Percentiles rank a stretch among this genome's conserved stretches.
Evolutionary conservation across 1,140 invertebrate species (phyloP).

Genomic region (Hydropsyche tenuis): DNA sequence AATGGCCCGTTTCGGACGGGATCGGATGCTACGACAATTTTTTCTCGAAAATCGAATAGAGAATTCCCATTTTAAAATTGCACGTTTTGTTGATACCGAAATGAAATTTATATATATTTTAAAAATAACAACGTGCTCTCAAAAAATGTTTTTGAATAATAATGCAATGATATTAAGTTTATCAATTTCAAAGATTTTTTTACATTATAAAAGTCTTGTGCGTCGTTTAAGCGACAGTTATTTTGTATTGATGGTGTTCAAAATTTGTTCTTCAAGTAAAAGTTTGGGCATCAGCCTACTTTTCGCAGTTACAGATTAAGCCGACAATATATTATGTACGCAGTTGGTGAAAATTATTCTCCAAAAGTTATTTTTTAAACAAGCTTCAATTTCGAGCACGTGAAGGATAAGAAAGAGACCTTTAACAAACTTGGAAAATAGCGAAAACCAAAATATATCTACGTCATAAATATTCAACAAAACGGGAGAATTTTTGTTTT

Average conservation of each 20-base stretch:
- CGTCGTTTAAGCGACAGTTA: too few relatives aligned
- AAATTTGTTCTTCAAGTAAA: conserved; percentile 1
- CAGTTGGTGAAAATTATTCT: conserved; percentile 12
- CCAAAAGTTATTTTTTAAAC: conserved; percentile 12
- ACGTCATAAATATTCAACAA: not conserved
- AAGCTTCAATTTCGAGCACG: not conserved
- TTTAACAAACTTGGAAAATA: not conserved
- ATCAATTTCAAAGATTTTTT: too few relatives aligned
- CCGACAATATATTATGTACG: conserved; percentile 14
- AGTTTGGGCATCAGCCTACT: conserved; percentile 1
- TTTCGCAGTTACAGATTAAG: not conserved
- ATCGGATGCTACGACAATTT: too few relatives aligned
- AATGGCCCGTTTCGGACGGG: not conserved
- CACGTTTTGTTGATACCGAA: too few relatives aligned
- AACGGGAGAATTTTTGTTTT: not conserved
- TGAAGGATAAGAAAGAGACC: not conserved
- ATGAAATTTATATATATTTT: too few relatives aligned
- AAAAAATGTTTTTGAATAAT: too few relatives aligned
- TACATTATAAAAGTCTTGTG: too few relatives aligned
- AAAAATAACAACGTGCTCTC: too few relatives aligned
- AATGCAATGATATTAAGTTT: too few relatives aligned
- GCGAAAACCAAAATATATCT: not conserved
- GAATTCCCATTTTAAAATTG: too few relatives aligned
- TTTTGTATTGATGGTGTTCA: not conserved
- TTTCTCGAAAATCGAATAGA: too few relatives aligned